phyloP scores from a whole-genome alignment of 2,888 invertebrate species.

The Monoplex corrugatus region DNA sequence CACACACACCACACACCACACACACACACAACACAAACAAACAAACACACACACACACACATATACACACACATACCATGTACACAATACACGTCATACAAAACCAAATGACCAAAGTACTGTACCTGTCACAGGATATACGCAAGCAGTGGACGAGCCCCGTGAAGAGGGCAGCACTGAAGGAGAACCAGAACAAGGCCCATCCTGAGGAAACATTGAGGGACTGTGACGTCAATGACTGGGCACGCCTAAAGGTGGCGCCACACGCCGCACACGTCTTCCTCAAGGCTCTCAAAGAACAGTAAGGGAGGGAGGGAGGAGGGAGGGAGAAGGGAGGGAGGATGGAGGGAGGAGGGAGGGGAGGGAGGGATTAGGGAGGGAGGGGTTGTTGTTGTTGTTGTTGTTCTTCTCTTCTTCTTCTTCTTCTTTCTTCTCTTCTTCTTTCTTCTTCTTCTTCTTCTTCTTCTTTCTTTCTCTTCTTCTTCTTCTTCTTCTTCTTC shows the following conservation, averaged over 20 bases:
- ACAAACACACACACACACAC: slow-evolving; percentile 8
- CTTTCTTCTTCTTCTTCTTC: too few species aligned
- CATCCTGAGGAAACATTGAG: slow-evolving; percentile 49
- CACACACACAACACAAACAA: slow-evolving; percentile 7
- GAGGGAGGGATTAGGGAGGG: too few species aligned
- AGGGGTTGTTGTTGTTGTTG: too few species aligned
- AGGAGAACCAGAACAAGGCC: neutral
- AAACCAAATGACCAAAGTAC: neutral
- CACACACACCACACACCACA: slow-evolving; percentile 17
- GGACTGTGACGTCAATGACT: slow-evolving; percentile 25
- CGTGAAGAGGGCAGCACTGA: neutral
- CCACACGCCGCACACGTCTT: slow-evolving; percentile 37
- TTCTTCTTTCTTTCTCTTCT: too few species aligned
- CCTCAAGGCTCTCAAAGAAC: slow-evolving; percentile 11
- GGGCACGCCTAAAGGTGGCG: slow-evolving; percentile 37
- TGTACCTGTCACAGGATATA: slow-evolving; percentile 20
- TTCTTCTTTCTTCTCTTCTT: too few species aligned
- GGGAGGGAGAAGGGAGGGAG: too few species aligned
- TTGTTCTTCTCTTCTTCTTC: too few species aligned
- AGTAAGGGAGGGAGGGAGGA: neutral
- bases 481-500: too few species aligned
- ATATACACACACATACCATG: neutral
- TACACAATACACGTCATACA: too few species aligned
- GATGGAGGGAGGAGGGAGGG: too few species aligned
- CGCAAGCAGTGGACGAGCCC: slow-evolving; percentile 41